Conservation (phyloP, 2,888 invertebrate species). For the Leistus spinibarbis region DNA sequence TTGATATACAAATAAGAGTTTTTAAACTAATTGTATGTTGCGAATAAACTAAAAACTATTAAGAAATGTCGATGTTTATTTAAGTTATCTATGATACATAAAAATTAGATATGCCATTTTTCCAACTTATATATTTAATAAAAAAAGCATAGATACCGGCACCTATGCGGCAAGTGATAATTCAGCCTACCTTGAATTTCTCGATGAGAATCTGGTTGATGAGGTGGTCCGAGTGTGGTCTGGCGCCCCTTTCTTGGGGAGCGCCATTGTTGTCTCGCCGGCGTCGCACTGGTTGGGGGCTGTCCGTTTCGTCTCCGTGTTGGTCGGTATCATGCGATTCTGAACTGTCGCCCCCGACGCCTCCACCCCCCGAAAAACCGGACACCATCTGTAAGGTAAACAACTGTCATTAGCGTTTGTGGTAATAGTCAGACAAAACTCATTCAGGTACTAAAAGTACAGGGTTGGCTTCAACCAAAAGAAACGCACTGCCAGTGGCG, state of each 20-base stretch:
- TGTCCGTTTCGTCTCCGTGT: slow-evolving; percentile 60
- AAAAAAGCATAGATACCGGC: too few species aligned
- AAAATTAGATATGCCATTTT: too few species aligned
- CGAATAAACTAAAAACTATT: background rate
- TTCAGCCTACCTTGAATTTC: slow-evolving; percentile 61
- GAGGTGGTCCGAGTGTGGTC: slow-evolving; percentile 65
- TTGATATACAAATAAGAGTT: background rate
- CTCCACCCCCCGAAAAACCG: slow-evolving; percentile 54
- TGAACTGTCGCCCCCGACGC: slow-evolving; percentile 62
- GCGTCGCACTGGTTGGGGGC: slow-evolving; percentile 61
- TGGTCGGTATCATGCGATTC: slow-evolving; percentile 66
- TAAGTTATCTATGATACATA: background rate
- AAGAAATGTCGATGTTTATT: background rate
- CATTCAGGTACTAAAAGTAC: background rate
- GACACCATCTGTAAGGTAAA: slow-evolving; percentile 59
- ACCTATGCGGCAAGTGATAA: background rate
- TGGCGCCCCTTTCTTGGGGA: slow-evolving; percentile 51
- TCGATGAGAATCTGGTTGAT: slow-evolving; percentile 66
- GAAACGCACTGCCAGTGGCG: background rate
- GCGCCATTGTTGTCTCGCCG: slow-evolving; percentile 52
- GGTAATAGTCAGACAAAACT: background rate
- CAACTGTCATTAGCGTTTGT: slow-evolving; percentile 11
- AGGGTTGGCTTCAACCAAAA: background rate
- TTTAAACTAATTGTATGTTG: background rate
- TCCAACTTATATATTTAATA: too few species aligned